Conservation (phyloP, 2,797 vertebrate genomes). For the Myoxocephalus aenaeus region DNA sequence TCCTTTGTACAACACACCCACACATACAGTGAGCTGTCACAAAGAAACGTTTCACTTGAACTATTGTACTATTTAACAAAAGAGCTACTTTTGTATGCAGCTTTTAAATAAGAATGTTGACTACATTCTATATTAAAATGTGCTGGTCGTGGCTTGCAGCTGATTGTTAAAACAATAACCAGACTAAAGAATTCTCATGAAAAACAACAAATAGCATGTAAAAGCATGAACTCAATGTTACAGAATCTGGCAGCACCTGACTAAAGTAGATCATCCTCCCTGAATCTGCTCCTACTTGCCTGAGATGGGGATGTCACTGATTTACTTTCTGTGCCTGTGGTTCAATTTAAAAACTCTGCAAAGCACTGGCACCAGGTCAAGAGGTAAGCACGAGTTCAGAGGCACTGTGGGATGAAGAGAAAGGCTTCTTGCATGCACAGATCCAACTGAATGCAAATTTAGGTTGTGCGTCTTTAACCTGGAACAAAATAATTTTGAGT, state of each 20-base stretch:
- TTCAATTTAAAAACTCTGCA: slow-evolving; percentile 10
- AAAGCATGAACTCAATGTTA: slow-evolving; percentile 25
- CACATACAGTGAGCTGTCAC: neutral
- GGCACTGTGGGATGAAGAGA: neutral
- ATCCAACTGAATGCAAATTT: neutral
- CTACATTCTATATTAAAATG: neutral
- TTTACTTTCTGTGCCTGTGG: slow-evolving; percentile 8
- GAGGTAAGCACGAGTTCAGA: slow-evolving; percentile 2
- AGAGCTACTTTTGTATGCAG: neutral
- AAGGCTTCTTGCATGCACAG: neutral
- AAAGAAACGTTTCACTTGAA: neutral
- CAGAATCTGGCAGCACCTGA: slow-evolving; percentile 33
- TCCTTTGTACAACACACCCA: neutral
- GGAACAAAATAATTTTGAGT: neutral
- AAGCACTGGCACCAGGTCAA: slow-evolving; percentile 30
- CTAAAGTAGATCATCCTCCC: slow-evolving; percentile 20
- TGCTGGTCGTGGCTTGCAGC: neutral
- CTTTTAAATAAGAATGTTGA: no score
- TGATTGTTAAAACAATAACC: neutral
- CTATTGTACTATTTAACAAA: neutral
- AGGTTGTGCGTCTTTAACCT: neutral
- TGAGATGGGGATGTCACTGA: slow-evolving; percentile 28
- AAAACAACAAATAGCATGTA: neutral
- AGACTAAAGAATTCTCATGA: neutral
- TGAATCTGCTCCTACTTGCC: slow-evolving; percentile 22